Evolutionary conservation across 1,140 invertebrate species (phyloP), one percentile per base, ranked within the genome.

Genomic region (Helicoverpa zea): DNA sequence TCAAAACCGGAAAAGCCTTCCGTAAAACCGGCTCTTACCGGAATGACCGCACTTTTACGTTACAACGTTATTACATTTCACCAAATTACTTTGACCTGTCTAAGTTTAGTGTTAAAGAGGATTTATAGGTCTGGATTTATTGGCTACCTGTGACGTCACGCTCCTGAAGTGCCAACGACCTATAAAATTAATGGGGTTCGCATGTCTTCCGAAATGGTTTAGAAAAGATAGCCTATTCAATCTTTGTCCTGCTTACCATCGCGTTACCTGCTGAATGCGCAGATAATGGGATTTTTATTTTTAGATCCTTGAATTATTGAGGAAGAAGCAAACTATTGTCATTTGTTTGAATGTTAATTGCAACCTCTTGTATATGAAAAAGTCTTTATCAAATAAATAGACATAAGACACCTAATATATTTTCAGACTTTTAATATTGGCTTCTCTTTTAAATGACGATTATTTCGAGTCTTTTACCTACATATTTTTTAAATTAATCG

Each of bases 161-260:
- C 29, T 23, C 2, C 11, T 52, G 29, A 61, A 72, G 51, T 79
- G 63, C 35, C 54, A 74, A 81, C 72, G 81, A 81, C 81, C 83
- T 84, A 87, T 86, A 87, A 87, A 87, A 86, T 84, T 86, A 87
- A 87, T 86, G 83, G 86, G 54, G 74, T 87, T 86, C 84, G 74
- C 85, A 84, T 87, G 86, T 87, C 83, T 83, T 83, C 78, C 75
- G 64, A 81, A 87, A 87, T 84, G 81, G 82, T 58, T 77, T 47
- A 77, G 81, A 82, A 83, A 78, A 80, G 80, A 85, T 82, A 79
- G 79, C 54, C 80, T 82, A 76, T 84, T 84, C 56, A 75, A 74
- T 59, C 68, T 72, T 52, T 49, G 23, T 23, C 70, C 43, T 52
- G 43, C 52, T 73, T 58, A 16, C 66, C 18, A 43, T 73, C 52